Evolutionary conservation across 2,797 vertebrate genomes (phyloP).

Genomic region (Coccyzus lansbergi): DNA sequence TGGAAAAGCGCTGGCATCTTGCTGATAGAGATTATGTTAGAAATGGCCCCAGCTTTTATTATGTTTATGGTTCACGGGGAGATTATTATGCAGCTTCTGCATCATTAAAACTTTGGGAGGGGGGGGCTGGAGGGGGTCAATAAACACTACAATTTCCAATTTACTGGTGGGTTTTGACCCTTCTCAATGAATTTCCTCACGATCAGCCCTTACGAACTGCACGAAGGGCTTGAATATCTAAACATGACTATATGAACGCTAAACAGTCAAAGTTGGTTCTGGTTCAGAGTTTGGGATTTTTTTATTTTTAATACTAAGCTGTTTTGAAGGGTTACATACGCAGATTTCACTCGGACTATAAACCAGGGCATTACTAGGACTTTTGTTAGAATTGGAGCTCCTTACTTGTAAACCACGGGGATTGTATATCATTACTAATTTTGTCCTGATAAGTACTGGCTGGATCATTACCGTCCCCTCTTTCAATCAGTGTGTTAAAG

Average conservation of each 20-base stretch:
- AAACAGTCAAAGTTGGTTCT: neutral
- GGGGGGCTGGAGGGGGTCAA: no score
- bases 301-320: conserved; percentile 13
- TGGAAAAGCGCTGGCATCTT: conserved; percentile 81
- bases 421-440: conserved; percentile 36
- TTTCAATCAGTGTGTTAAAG: neutral
- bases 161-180: neutral
- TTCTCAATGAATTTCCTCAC: neutral
- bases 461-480: neutral
- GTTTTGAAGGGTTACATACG: neutral
- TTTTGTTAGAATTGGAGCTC: conserved; percentile 23
- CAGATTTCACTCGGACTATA: conserved; percentile 38
- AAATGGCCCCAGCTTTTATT: conserved; percentile 77
- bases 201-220: neutral
- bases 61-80: conserved; percentile 77
- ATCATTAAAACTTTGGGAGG: conserved; percentile 40
- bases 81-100: conserved; percentile 70
- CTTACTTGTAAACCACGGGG: conserved; percentile 9
- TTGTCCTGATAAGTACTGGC: conserved; percentile 25
- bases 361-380: conserved; percentile 34
- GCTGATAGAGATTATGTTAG: conserved; percentile 81
- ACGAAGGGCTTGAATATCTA: neutral
- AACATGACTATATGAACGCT: neutral
- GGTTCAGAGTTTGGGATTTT: neutral
- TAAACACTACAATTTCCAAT: neutral